These are phyloP conservation scores for Psittacula echo DNA, from an alignment of 2,797 vertebrate species.

Conservation along the genomic window DNA sequence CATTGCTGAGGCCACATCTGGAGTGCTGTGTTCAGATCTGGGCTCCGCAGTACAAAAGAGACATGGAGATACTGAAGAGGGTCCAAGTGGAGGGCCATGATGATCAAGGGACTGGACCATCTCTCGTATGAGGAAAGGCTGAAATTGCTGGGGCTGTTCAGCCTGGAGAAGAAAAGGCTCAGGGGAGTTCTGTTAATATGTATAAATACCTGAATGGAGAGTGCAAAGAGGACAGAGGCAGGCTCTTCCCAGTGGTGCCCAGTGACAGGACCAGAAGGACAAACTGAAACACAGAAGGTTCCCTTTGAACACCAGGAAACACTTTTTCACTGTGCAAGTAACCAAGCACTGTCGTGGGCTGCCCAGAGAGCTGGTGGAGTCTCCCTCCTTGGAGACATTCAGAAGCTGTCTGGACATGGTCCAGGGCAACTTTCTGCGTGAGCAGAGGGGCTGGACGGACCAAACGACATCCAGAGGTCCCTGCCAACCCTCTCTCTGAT, in stretches of 20 bases:
- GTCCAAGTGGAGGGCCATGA: not conserved
- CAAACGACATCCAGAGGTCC: not conserved
- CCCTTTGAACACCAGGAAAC: not conserved
- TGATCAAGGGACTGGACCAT: not conserved
- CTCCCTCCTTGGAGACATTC: not conserved
- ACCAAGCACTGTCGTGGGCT: not conserved
- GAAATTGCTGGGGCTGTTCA: not conserved
- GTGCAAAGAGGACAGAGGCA: not conserved
- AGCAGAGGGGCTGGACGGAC: not conserved
- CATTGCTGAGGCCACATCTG: not conserved
- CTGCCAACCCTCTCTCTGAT: not conserved
- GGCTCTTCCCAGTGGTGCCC: not conserved
- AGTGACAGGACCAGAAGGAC: not conserved
- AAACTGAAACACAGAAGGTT: not conserved
- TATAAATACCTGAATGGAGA: not conserved
- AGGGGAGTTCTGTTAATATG: not conserved
- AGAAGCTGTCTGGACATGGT: not conserved
- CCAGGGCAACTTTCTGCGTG: not conserved
- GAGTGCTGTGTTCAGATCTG: not conserved
- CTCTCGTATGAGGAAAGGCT: not conserved
- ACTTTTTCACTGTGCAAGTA: not conserved
- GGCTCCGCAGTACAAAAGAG: not conserved
- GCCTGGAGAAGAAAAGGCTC: not conserved
- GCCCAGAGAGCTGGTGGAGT: rapidly evolving
- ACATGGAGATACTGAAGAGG: not conserved